These are phyloP conservation scores for Hydrozoanthus gracilis DNA, from an alignment of 92 coral and sea anemone genomes.

Conservation along the genomic window DNA sequence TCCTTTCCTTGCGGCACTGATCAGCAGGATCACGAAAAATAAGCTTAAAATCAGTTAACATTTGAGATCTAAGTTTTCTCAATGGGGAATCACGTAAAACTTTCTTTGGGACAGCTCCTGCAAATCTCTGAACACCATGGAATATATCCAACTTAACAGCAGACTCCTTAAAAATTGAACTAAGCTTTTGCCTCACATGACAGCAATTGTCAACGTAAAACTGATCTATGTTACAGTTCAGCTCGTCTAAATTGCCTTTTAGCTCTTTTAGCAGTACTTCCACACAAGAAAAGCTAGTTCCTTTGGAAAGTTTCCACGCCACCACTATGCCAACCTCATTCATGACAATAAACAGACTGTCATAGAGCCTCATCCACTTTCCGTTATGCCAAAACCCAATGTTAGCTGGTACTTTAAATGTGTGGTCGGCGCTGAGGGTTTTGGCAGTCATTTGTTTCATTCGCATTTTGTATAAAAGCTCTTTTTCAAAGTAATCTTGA, in stretches of 20 bases:
- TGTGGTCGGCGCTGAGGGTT: conserved; percentile 52
- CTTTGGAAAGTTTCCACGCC: conserved; percentile 48
- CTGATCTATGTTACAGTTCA: neutral
- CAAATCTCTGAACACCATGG: conserved; percentile 23
- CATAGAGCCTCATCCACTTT: conserved; percentile 53
- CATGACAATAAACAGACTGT: conserved; percentile 57
- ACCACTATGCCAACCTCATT: conserved; percentile 47
- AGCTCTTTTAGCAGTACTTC: neutral
- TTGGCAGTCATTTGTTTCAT: conserved; percentile 62
- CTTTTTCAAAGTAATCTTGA: conserved; percentile 49
- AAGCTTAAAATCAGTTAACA: conserved; percentile 38
- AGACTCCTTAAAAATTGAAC: neutral
- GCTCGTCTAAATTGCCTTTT: conserved; percentile 6
- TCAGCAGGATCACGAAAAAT: conserved; percentile 59
- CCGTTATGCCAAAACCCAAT: conserved; percentile 50
- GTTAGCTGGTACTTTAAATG: conserved; percentile 55
- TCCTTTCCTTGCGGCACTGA: conserved; percentile 32
- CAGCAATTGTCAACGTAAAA: conserved; percentile 20
- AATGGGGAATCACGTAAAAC: conserved; percentile 18
- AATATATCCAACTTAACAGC: conserved; percentile 18
- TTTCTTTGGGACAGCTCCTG: conserved; percentile 51
- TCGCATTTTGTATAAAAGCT: conserved; percentile 43
- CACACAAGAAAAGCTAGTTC: conserved; percentile 15
- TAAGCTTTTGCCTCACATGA: neutral
- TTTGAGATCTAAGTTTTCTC: conserved; percentile 32